phyloP scores from a whole-genome alignment of 1,140 invertebrate species.

The Cydia strobilella region DNA sequence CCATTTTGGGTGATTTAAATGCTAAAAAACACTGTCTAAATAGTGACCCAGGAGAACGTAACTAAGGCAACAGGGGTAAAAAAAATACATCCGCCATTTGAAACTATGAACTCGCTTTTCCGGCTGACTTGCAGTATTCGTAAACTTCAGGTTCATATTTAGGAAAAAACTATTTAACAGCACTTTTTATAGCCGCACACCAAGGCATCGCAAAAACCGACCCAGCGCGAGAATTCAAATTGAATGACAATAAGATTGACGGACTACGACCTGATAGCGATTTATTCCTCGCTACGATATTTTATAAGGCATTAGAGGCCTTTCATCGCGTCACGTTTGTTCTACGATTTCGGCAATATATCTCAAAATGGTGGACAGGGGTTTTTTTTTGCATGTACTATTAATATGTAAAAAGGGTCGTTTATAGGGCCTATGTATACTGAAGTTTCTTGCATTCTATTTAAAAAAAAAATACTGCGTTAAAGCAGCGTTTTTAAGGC shows the following conservation, averaged over 20 bases:
- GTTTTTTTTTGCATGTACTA: not conserved
- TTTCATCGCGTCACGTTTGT: constrained; percentile 26
- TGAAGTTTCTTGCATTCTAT: not conserved
- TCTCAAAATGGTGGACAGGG: constrained; percentile 9
- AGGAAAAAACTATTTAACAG: constrained; percentile 28
- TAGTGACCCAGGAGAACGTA: no score
- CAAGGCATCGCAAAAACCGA: constrained; percentile 58
- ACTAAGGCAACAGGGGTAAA: no score
- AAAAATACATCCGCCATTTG: no score
- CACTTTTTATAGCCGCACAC: constrained; percentile 39
- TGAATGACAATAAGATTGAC: constrained; percentile 77
- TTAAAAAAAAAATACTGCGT: not conserved
- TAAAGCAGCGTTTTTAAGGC: not conserved
- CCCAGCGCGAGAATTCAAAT: constrained; percentile 74
- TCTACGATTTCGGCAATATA: constrained; percentile 26
- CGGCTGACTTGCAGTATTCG: no score
- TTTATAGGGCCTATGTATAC: not conserved
- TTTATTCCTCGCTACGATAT: constrained; percentile 22
- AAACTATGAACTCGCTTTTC: no score
- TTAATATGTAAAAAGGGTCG: not conserved
- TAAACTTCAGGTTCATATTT: no score
- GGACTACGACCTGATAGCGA: constrained; percentile 60
- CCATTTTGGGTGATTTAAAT: no score
- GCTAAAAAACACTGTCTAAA: no score
- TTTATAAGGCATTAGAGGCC: constrained; percentile 23